phyloP scores from a whole-genome alignment of 1,140 invertebrate species.

The Pentalonia nigronervosa region DNA sequence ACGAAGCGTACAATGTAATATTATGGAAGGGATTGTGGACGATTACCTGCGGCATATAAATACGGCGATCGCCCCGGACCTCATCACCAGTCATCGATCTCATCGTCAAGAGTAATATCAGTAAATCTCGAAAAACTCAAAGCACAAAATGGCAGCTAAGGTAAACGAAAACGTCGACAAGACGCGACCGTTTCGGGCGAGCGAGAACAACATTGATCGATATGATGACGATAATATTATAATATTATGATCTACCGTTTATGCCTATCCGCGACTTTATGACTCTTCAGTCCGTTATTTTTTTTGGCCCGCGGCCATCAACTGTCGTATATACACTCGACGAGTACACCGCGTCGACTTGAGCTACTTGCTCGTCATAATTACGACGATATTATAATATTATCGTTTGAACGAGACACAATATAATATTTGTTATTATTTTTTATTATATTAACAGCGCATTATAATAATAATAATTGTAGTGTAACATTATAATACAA shows the following conservation, averaged over 20 bases:
- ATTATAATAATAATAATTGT: neutral
- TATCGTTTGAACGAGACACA: neutral
- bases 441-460: neutral
- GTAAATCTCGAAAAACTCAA: neutral
- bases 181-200: neutral
- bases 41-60: neutral
- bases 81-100: neutral
- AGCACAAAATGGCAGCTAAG: slow-evolving; percentile 41
- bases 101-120: neutral
- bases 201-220: neutral
- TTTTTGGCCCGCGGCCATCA: no score
- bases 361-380: neutral
- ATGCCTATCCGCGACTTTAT: neutral
- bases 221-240: neutral
- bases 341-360: no score
- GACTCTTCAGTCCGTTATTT: neutral
- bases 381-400: neutral
- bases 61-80: neutral
- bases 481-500: neutral
- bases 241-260: neutral
- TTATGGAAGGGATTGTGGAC: slow-evolving; percentile 4
- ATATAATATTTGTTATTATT: no score
- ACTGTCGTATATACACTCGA: no score
- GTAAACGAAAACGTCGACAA: neutral
- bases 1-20: no score